Percentiles rank a stretch among this genome's conserved stretches.
Evolutionary conservation across 2,888 invertebrate genomes (phyloP).

Genomic region (Calephelis perditalis): DNA sequence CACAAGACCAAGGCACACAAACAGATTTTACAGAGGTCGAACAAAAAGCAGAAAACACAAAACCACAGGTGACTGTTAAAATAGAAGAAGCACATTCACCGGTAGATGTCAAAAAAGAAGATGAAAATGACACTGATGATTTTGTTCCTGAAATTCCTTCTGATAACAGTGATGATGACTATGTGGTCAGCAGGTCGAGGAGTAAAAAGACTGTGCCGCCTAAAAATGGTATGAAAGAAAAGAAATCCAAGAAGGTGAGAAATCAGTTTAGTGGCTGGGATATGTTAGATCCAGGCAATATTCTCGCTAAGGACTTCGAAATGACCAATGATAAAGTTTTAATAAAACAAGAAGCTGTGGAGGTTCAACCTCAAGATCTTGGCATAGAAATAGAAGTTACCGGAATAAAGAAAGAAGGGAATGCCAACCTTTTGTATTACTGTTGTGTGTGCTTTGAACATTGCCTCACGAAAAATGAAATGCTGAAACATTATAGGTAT

Average conservation of each 20-base stretch:
- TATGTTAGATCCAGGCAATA: conserved; percentile 10
- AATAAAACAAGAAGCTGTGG: conserved; percentile 39
- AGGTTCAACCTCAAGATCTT: conserved; percentile 25
- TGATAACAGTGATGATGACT: conserved; percentile 54
- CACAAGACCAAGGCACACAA: conserved; percentile 47
- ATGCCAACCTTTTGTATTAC: conserved; percentile 35
- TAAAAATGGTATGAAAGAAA: conserved; percentile 28
- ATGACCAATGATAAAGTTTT: conserved; percentile 31
- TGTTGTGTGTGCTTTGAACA: conserved; percentile 63
- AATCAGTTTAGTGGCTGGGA: conserved; percentile 25
- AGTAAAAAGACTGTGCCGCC: conserved; percentile 32
- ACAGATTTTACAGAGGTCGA: conserved; percentile 37
- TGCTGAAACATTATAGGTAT: conserved; percentile 65
- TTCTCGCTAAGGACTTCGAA: conserved; percentile 14
- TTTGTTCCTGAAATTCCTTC: conserved; percentile 39
- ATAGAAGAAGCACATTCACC: conserved; percentile 41
- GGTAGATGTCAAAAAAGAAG: conserved; percentile 45
- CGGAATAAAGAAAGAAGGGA: conserved; percentile 14
- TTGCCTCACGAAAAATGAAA: conserved; percentile 42
- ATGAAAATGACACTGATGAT: conserved; percentile 33
- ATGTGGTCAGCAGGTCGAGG: conserved; percentile 50
- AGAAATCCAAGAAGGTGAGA: conserved; percentile 28
- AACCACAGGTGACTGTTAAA: conserved; percentile 37
- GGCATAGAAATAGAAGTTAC: conserved; percentile 12
- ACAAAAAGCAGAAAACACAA: conserved; percentile 10